phyloP scores from a whole-genome alignment of 2,113 vertebrate genomes.

The Delphinus delphis region DNA sequence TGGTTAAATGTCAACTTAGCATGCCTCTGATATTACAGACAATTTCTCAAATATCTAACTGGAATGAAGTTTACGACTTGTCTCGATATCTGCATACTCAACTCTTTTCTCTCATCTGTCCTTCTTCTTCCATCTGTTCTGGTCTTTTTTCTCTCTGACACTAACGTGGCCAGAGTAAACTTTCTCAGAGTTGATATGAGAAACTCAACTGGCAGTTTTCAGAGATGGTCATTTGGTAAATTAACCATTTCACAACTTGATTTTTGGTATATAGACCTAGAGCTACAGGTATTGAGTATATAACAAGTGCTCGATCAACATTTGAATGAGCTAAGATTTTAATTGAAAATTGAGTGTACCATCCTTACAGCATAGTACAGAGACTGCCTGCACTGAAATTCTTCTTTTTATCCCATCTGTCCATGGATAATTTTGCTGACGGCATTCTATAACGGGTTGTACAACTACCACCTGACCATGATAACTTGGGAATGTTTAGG shows the following conservation, averaged over 20 bases:
- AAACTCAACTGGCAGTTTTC: not conserved
- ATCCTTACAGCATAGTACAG: not conserved
- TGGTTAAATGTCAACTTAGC: not conserved
- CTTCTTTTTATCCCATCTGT: not conserved
- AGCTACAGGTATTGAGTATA: not conserved
- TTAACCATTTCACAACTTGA: not conserved
- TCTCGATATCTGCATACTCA: not conserved
- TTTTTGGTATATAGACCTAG: not conserved
- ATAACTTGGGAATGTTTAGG: not conserved
- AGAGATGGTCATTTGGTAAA: not conserved
- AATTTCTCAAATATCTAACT: not conserved
- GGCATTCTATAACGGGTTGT: not conserved
- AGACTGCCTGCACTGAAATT: not conserved
- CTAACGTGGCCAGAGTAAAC: not conserved
- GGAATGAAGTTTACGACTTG: not conserved
- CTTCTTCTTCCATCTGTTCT: not conserved
- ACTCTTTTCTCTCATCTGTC: not conserved
- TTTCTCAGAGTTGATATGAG: not conserved
- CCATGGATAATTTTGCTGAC: not conserved
- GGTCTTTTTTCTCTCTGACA: not conserved
- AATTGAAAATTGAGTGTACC: not conserved
- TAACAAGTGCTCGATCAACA: not conserved
- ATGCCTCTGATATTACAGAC: not conserved
- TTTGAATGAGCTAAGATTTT: not conserved
- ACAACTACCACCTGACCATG: not conserved